phyloP scores from a whole-genome alignment of 1,140 invertebrate species.

The Ceratitis capitata region DNA sequence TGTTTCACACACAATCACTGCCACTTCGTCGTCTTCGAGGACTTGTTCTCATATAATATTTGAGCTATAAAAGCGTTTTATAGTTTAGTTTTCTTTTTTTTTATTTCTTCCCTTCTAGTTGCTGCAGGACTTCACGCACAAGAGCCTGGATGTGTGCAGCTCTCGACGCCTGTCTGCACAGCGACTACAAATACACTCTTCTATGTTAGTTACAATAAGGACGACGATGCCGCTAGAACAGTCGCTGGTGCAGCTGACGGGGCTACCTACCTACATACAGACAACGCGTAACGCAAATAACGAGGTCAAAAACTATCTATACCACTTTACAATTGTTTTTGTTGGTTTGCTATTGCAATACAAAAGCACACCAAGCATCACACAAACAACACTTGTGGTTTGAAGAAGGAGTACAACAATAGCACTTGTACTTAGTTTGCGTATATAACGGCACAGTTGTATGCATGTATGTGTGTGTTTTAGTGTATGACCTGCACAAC shows the following conservation, averaged over 20 bases:
- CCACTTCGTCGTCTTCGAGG: not conserved
- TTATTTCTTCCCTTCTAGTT: too few relatives aligned
- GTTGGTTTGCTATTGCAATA: not conserved
- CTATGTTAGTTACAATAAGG: not conserved
- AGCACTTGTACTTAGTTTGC: not conserved
- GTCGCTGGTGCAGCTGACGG: not conserved
- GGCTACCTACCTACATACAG: too few relatives aligned
- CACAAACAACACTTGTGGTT: not conserved
- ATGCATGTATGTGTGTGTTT: not conserved
- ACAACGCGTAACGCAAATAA: conserved; percentile 21
- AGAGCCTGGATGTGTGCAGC: not conserved
- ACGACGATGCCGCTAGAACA: not conserved
- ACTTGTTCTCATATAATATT: not conserved
- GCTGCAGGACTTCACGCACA: not conserved
- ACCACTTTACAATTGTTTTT: not conserved
- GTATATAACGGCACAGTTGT: not conserved
- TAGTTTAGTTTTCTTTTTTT: not conserved
- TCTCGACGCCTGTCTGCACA: not conserved
- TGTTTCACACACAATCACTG: not conserved
- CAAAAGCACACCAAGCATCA: not conserved
- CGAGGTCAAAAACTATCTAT: conserved; percentile 33
- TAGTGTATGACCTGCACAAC: not conserved
- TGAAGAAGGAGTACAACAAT: not conserved
- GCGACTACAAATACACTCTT: not conserved
- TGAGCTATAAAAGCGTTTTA: not conserved